phyloP scores from a whole-genome alignment of 2,113 vertebrate species.

The Lampris incognitus region DNA sequence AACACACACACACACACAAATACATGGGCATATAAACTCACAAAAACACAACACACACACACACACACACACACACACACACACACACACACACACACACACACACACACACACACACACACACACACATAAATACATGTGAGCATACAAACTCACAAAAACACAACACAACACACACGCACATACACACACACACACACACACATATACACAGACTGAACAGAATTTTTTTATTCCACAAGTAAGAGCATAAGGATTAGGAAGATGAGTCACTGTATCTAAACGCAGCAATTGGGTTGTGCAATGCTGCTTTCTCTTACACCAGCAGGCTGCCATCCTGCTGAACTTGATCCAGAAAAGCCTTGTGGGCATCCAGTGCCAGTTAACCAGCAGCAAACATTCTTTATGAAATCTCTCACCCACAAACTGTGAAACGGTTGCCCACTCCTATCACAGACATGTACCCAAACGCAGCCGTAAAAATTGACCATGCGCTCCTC shows the following conservation, averaged over 20 bases:
- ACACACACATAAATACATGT: neutral
- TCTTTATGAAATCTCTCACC: neutral
- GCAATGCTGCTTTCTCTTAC: neutral
- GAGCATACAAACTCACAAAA: no score
- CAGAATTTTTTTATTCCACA: constrained; percentile 33
- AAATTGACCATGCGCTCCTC: no score
- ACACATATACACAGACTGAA: constrained; percentile 19
- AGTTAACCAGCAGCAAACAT: neutral
- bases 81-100: no score
- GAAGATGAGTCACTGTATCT: neutral
- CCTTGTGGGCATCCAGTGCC: neutral
- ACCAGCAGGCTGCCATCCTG: neutral
- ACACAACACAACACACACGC: no score
- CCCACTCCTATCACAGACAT: neutral
- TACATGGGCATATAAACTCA: no score
- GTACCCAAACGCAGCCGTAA: neutral
- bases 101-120: no score
- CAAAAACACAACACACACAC: neutral
- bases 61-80: neutral
- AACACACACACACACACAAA: no score
- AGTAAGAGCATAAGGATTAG: constrained; percentile 37
- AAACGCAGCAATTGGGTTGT: neutral
- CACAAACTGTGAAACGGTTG: constrained; percentile 27
- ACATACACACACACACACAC: neutral
- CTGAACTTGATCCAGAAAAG: neutral